phyloP scores from a whole-genome alignment of 2,888 invertebrate species.

The Callyntrura sp. region DNA sequence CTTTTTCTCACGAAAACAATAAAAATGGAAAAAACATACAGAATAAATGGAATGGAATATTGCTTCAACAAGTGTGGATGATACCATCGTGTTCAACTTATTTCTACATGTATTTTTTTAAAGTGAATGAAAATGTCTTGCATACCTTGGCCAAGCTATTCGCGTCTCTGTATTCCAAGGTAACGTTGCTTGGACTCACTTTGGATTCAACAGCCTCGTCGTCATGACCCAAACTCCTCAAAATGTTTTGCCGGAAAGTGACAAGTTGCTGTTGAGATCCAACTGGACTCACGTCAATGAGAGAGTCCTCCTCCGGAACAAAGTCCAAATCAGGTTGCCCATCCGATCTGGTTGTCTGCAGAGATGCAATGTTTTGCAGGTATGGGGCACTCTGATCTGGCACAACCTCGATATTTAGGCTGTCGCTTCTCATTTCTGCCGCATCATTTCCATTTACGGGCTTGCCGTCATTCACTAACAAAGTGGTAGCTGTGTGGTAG shows the following conservation, averaged over 20 bases:
- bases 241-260: slow-evolving; percentile 72
- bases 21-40: background rate
- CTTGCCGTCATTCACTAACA: slow-evolving; percentile 8
- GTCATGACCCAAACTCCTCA: slow-evolving; percentile 70
- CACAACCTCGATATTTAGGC: slow-evolving; percentile 13
- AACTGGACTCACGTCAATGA: slow-evolving; percentile 16
- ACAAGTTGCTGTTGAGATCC: slow-evolving; percentile 75
- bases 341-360: background rate
- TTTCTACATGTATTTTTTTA: background rate
- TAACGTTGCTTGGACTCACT: slow-evolving; percentile 54
- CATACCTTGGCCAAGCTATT: slow-evolving; percentile 74
- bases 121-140: slow-evolving; percentile 10
- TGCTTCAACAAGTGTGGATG: background rate
- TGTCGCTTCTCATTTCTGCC: slow-evolving; percentile 13
- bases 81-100: background rate
- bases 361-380: slow-evolving; percentile 22
- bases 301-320: slow-evolving; percentile 54
- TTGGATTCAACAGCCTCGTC: slow-evolving; percentile 50
- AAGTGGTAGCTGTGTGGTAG: background rate
- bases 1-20: slow-evolving; percentile 68
- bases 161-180: slow-evolving; percentile 66
- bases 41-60: background rate
- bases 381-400: slow-evolving; percentile 65
- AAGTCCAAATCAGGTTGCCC: slow-evolving; percentile 39
- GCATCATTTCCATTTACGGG: background rate